Conservation (phyloP, 2,888 invertebrate species). For the Nebria salina region DNA sequence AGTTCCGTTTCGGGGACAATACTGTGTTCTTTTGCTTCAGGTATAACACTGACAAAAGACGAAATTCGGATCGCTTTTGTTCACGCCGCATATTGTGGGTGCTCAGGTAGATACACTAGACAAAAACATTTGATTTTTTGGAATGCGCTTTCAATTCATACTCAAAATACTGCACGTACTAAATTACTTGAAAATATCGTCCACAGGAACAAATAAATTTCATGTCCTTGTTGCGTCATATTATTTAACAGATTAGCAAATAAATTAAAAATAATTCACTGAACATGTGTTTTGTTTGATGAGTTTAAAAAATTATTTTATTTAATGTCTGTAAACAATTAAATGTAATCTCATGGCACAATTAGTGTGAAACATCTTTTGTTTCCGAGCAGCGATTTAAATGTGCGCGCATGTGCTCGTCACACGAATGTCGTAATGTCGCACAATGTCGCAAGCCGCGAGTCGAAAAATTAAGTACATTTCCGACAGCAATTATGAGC, state of each 20-base stretch:
- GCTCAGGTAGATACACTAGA: conserved; percentile 17
- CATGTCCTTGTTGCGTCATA: too few species aligned
- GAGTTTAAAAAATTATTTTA: neutral
- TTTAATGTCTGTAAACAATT: neutral
- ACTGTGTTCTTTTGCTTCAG: conserved; percentile 13
- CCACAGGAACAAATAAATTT: too few species aligned
- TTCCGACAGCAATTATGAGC: conserved; percentile 35
- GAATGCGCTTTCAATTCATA: neutral
- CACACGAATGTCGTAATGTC: too few species aligned
- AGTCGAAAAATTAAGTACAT: conserved; percentile 29
- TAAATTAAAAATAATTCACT: neutral
- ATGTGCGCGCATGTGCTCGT: neutral
- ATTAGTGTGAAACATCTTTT: neutral
- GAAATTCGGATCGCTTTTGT: conserved; percentile 16
- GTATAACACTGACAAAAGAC: conserved; percentile 20
- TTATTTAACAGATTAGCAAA: neutral
- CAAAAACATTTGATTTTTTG: conserved; percentile 1
- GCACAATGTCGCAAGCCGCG: too few species aligned
- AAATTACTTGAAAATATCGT: neutral
- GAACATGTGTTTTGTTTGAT: too few species aligned
- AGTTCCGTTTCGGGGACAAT: conserved; percentile 9
- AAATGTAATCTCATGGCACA: neutral
- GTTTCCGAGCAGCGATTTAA: neutral
- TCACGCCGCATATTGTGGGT: conserved; percentile 16
- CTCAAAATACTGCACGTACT: neutral